phyloP scores from a whole-genome alignment of 2,797 vertebrate species.

The Pipistrellus nathusii region DNA sequence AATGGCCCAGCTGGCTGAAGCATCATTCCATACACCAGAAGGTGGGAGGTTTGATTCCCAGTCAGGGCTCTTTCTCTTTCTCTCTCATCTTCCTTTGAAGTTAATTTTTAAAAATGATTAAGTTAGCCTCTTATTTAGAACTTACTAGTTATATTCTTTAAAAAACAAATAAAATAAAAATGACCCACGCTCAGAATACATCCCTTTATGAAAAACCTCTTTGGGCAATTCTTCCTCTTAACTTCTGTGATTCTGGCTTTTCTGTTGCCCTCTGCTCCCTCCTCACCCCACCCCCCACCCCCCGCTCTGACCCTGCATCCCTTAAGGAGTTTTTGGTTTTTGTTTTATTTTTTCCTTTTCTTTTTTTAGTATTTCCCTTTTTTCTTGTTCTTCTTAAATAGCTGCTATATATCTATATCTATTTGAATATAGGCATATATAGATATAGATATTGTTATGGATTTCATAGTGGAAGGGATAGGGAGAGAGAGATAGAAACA shows the following conservation, averaged over 20 bases:
- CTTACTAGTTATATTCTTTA: not conserved
- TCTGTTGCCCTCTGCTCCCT: not conserved
- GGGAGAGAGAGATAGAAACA: no score
- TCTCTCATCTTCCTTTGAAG: not conserved
- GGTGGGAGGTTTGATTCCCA: not conserved
- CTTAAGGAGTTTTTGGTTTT: not conserved
- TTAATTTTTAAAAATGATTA: not conserved
- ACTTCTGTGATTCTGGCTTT: not conserved
- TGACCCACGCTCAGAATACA: not conserved
- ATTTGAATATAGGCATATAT: no score
- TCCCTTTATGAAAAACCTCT: not conserved
- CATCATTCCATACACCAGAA: not conserved
- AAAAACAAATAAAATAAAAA: not conserved
- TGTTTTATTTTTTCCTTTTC: no score
- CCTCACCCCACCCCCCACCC: no score
- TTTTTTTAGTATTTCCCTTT: no score
- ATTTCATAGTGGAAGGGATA: no score
- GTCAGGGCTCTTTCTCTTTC: not conserved
- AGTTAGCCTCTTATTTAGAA: not conserved
- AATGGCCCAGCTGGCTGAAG: not conserved
- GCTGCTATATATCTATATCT: no score
- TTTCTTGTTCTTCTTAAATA: no score
- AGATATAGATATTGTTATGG: no score
- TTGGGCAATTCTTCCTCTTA: not conserved
- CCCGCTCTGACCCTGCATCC: not conserved